These are phyloP conservation scores for Polia nebulosa DNA, from an alignment of 2,888 invertebrate genomes.

Conservation along the genomic window DNA sequence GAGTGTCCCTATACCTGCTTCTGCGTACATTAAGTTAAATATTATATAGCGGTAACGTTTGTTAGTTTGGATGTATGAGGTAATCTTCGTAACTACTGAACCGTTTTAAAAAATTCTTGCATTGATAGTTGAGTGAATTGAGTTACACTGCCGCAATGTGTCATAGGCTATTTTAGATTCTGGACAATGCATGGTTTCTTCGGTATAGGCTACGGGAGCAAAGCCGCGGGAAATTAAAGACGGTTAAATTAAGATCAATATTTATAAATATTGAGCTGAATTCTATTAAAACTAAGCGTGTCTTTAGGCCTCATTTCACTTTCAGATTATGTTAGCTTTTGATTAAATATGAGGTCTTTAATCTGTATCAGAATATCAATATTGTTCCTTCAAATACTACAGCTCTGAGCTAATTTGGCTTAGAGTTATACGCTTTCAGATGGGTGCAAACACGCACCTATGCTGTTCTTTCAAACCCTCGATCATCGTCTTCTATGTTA, in stretches of 20 bases:
- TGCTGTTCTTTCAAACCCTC: too few species aligned
- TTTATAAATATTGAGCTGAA: constrained; percentile 17
- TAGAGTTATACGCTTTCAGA: too few species aligned
- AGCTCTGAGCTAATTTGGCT: not conserved
- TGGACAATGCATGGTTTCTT: not conserved
- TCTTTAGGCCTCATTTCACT: constrained; percentile 20
- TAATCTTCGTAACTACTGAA: not conserved
- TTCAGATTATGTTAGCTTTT: constrained; percentile 29
- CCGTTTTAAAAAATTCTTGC: not conserved
- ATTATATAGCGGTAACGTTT: not conserved
- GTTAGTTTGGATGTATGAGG: not conserved
- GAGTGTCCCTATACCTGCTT: not conserved
- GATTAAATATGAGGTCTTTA: constrained; percentile 11
- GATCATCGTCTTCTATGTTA: too few species aligned
- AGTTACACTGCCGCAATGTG: not conserved
- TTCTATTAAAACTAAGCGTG: constrained; percentile 30
- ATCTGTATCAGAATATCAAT: constrained; percentile 10
- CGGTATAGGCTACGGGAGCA: not conserved
- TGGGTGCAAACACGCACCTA: too few species aligned
- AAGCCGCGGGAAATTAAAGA: not conserved
- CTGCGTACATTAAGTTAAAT: not conserved
- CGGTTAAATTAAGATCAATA: not conserved
- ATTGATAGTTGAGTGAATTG: not conserved
- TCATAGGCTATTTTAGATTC: not conserved
- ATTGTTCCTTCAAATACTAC: not conserved